Evolutionary conservation across 2,113 vertebrate genomes (phyloP).

Genomic region (Charina bottae): DNA sequence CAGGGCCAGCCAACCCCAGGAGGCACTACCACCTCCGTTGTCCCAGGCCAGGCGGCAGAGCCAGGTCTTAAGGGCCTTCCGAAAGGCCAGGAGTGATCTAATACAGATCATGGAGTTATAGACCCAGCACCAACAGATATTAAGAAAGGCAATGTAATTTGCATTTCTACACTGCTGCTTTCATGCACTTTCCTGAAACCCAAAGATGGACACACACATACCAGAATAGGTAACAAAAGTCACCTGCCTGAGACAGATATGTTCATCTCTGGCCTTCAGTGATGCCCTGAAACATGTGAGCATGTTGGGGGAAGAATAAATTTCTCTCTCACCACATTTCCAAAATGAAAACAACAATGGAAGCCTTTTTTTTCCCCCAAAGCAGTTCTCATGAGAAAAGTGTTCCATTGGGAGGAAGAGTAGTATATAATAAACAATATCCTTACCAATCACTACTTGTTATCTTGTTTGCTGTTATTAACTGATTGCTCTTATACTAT

Average conservation of each 20-base stretch:
- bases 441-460: background rate
- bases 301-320: background rate
- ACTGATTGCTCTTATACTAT: background rate
- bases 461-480: background rate
- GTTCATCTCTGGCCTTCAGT: background rate
- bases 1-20: no score
- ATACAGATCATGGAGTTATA: no score
- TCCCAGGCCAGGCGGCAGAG: no score
- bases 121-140: no score
- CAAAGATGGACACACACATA: background rate
- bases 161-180: no score
- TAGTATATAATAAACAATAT: background rate
- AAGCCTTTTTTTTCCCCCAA: background rate
- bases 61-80: no score
- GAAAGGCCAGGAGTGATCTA: no score
- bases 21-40: no score
- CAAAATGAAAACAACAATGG: background rate
- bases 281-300: background rate
- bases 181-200: no score
- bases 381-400: background rate
- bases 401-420: background rate
- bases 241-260: background rate
- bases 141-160: no score
- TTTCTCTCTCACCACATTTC: background rate
- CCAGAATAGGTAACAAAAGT: background rate